These are phyloP conservation scores for Amblyopsis rosae DNA, from an alignment of 2,113 vertebrate species.

Conservation along the genomic window DNA sequence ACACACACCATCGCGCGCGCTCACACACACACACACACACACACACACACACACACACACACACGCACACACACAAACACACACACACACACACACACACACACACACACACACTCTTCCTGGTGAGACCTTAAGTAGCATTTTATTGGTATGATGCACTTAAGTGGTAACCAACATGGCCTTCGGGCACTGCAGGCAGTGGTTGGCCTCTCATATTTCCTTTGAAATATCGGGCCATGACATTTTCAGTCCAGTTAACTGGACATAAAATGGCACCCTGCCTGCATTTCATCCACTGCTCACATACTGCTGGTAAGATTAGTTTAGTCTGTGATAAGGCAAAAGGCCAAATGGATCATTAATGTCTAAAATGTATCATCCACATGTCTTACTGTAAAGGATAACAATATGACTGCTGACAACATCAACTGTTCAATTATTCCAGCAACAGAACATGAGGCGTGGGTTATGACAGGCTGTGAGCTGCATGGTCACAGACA, in stretches of 20 bases:
- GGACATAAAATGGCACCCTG: constrained; percentile 23
- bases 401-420: constrained; percentile 22
- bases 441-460: too few species aligned
- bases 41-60: too few species aligned
- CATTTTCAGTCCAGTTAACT: constrained; percentile 50
- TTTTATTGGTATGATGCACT: constrained; percentile 44
- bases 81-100: too few species aligned
- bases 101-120: constrained; percentile 6
- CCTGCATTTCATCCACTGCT: constrained; percentile 24
- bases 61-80: too few species aligned
- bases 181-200: constrained; percentile 42
- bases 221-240: constrained; percentile 50
- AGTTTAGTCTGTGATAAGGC: constrained; percentile 44
- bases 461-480: too few species aligned
- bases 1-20: too few species aligned
- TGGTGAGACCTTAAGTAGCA: constrained; percentile 45
- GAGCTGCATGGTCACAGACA: too few species aligned
- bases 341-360: constrained; percentile 22
- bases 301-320: constrained; percentile 41
- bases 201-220: constrained; percentile 60
- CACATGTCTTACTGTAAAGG: neutral
- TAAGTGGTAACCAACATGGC: constrained; percentile 53
- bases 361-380: constrained; percentile 26
- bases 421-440: neutral
- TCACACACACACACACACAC: too few species aligned